Conservation (phyloP, 2,113 vertebrate species). For the human region GRCh38 chr21:31832501-31833000, state of each 20-base stretch:
- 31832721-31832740: neutral
- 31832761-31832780: neutral
- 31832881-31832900: neutral
- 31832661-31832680: neutral
- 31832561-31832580: neutral
- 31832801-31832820: neutral
- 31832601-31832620: neutral
- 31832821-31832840: neutral
- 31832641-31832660: neutral
- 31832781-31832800: neutral
- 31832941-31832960: neutral
- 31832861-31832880: neutral
- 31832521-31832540: neutral
- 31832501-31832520: too few species aligned
- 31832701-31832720: neutral
- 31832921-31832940: neutral
- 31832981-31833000: neutral
- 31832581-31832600: neutral
- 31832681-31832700: neutral
- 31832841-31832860: neutral
- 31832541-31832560: neutral
- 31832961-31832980: neutral
- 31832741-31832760: neutral
- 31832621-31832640: neutral
- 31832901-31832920: neutral